Conservation (phyloP, 2,888 invertebrate genomes). For the Mythimna pallens region DNA sequence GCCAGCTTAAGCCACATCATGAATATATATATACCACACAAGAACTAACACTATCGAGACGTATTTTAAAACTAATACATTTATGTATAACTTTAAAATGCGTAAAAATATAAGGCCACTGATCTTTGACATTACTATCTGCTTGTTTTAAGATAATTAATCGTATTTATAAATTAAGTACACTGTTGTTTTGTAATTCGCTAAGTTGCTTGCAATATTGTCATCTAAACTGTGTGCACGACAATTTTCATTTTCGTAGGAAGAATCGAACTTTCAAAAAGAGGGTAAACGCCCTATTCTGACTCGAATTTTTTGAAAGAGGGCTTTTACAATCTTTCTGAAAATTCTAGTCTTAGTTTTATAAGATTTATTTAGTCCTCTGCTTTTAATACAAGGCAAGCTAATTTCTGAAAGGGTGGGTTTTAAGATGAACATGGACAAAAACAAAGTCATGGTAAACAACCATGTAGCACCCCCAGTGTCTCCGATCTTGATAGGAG, state of each 20-base stretch:
- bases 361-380: too few relatives aligned
- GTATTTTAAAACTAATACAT: constrained; percentile 49
- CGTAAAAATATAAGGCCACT: constrained; percentile 47
- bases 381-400: too few relatives aligned
- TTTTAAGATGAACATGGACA: too few relatives aligned
- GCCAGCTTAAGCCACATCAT: constrained; percentile 78
- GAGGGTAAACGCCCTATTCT: too few relatives aligned
- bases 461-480: too few relatives aligned
- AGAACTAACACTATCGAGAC: constrained; percentile 24
- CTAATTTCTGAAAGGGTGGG: too few relatives aligned
- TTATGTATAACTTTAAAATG: constrained; percentile 37
- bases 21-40: constrained; percentile 24
- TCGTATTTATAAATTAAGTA: constrained; percentile 26
- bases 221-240: not conserved
- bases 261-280: too few relatives aligned
- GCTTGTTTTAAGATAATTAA: constrained; percentile 48
- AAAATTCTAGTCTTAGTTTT: too few relatives aligned
- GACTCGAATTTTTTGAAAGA: too few relatives aligned
- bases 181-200: constrained; percentile 21
- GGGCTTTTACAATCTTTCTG: too few relatives aligned
- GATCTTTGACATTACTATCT: constrained; percentile 65
- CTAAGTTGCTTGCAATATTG: not conserved
- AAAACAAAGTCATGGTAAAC: too few relatives aligned
- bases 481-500: too few relatives aligned
- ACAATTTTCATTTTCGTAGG: not conserved